Conservation (phyloP, 2,888 invertebrate species). For the Drosophila meridiana region DNA sequence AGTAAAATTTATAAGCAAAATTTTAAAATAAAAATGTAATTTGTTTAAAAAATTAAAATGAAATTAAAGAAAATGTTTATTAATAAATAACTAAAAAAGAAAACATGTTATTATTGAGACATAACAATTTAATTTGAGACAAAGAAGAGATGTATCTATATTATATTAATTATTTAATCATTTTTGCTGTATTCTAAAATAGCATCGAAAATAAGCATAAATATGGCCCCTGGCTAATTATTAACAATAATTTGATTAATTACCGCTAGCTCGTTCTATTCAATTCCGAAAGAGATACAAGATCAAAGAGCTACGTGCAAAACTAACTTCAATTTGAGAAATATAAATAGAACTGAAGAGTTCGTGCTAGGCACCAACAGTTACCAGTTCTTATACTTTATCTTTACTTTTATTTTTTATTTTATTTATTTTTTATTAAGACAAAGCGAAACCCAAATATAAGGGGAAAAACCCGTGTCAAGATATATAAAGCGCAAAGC, state of each 20-base stretch:
- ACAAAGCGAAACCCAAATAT: background rate
- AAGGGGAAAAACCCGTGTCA: slow-evolving; percentile 5
- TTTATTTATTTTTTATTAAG: background rate
- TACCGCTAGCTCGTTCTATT: slow-evolving; percentile 2
- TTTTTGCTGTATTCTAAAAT: background rate
- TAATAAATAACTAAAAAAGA: background rate
- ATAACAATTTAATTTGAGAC: background rate
- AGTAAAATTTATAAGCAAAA: background rate
- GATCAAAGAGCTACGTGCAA: background rate
- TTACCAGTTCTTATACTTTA: slow-evolving; percentile 44
- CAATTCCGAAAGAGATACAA: background rate
- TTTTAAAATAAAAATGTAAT: background rate
- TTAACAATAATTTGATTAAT: slow-evolving; percentile 38
- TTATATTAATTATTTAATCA: background rate
- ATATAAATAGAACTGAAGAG: slow-evolving; percentile 14
- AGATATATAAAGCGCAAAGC: slow-evolving; percentile 24
- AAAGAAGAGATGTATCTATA: background rate
- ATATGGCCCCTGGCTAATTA: background rate
- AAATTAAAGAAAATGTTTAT: background rate
- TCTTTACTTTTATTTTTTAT: background rate
- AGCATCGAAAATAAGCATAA: background rate
- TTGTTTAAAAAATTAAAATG: background rate
- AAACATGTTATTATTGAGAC: background rate
- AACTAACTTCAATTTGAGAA: slow-evolving; percentile 25
- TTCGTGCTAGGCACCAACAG: slow-evolving; percentile 45